Conservation (phyloP, 2,113 vertebrate species). For the Apaloderma vittatum region DNA sequence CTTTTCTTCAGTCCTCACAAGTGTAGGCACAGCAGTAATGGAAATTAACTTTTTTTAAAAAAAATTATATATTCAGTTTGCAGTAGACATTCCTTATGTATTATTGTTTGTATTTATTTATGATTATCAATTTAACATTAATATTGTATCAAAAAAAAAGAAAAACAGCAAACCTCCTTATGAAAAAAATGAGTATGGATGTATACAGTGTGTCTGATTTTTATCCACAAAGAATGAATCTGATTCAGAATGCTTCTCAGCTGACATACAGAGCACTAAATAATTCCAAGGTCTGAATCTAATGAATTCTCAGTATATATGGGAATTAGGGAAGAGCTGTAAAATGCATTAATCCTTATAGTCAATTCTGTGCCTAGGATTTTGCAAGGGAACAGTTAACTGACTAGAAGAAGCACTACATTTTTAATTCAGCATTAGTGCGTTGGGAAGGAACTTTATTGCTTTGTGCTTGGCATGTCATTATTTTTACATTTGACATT, state of each 20-base stretch:
- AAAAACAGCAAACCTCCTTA: constrained; percentile 55
- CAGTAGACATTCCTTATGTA: constrained; percentile 98
- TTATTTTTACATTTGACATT: constrained; percentile 91
- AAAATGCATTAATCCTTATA: constrained; percentile 87
- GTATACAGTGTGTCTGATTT: constrained; percentile 91
- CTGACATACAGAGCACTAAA: constrained; percentile 89
- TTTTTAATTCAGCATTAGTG: constrained; percentile 85
- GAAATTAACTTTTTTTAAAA: constrained; percentile 87
- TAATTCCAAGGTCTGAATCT: constrained; percentile 86
- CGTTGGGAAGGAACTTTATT: constrained; percentile 85
- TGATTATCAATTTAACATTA: constrained; percentile 92
- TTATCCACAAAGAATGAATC: constrained; percentile 89
- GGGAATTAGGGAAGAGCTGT: constrained; percentile 82
- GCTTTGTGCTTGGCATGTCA: constrained; percentile 96
- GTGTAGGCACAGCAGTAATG: constrained; percentile 85
- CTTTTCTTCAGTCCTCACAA: constrained; percentile 83
- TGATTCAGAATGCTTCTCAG: constrained; percentile 90
- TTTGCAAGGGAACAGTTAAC: constrained; percentile 86
- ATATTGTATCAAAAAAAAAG: constrained; percentile 86
- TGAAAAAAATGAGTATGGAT: constrained; percentile 87
- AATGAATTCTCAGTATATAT: constrained; percentile 82
- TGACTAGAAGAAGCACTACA: constrained; percentile 87
- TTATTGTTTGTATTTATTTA: constrained; percentile 98
- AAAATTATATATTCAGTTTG: constrained; percentile 89
- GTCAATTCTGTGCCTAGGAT: constrained; percentile 87